Base-by-base conservation (phyloP, 1,140 invertebrate genomes). In the Bombus balteatus region DNA sequence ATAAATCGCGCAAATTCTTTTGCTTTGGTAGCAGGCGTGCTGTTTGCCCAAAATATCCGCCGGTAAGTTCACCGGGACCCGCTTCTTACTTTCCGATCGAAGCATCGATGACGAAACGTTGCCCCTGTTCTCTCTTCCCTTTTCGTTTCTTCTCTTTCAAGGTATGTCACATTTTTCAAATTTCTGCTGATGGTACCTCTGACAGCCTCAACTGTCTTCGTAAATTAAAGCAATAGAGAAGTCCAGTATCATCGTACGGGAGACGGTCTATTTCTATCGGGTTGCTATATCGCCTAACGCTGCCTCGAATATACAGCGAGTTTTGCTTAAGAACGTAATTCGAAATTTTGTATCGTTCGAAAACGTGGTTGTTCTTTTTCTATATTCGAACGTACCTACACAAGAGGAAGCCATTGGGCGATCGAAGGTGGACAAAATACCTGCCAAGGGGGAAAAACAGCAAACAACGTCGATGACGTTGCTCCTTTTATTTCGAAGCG, bases 1-100 rank as follows among this genome's bases (percentile, higher is more conserved):
- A 91, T 91, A 88, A 91, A 37, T 87, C 75, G 71, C 57, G 84
- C 79, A 28, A 90, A 91, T 91, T 90, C 87, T 88, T 87, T 85
- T n/a, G 87, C 41, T 74, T 28, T 34, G 34, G 22, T 76, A 81
- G n/a, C 73, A 25, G 34, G 25, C 41, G 65, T 15, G 28, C 84
- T 9, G 39, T n/a, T n/a, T 65, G 81, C 75, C 79, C 28, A 59
- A 89, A 87, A 90, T 87, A 87, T 65, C 72, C 28, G 41, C 65
- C 39, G 43, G 37, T 53, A 71, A 57, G 78, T 81, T 70, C 59
- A 41, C 71, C 70, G 72, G 47, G 59, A 70, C 4, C 39, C 39
- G 66, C 80, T 90, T 89, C 66, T 74, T 87, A 86, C 76, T 82
- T 81, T 90, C 84, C 74, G 41, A 66, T 66, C 65, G 6, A 32